Conservation (phyloP, 2,888 invertebrate species). For the Melieria crassipennis region DNA sequence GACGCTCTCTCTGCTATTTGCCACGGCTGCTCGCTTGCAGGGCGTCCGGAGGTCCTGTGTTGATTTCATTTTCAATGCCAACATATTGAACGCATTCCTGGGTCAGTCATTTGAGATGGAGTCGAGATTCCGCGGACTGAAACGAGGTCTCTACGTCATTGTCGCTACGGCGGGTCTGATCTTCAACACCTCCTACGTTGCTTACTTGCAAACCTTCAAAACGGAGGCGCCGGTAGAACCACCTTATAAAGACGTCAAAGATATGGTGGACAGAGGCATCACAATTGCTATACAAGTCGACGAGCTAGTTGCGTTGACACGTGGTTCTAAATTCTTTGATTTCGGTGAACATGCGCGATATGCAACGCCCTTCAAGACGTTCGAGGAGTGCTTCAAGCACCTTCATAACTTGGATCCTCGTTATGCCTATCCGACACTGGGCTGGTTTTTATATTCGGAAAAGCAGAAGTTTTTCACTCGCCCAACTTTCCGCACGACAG, state of each 20-base stretch:
- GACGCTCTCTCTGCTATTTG: constrained; percentile 30
- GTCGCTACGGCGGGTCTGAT: constrained; percentile 42
- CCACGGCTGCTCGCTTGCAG: constrained; percentile 16
- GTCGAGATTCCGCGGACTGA: constrained; percentile 32
- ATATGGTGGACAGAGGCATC: constrained; percentile 27
- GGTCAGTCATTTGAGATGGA: constrained; percentile 39
- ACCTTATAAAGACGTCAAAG: constrained; percentile 34
- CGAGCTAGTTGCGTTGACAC: not conserved
- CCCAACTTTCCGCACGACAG: constrained; percentile 39
- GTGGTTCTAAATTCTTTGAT: not conserved
- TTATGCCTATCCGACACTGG: constrained; percentile 42
- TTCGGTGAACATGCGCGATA: not conserved
- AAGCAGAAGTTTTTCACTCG: constrained; percentile 41
- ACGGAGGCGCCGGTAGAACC: constrained; percentile 38
- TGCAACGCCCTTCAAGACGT: constrained; percentile 21
- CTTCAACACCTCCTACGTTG: constrained; percentile 42
- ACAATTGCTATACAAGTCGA: constrained; percentile 29
- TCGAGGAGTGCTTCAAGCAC: constrained; percentile 27
- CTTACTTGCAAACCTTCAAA: constrained; percentile 43
- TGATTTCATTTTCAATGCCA: constrained; percentile 36
- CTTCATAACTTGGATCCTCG: constrained; percentile 38
- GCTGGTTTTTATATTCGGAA: constrained; percentile 38
- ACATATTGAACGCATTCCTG: constrained; percentile 38
- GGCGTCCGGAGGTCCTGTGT: constrained; percentile 1
- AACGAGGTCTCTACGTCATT: constrained; percentile 40